A percentile compares a stretch with the other conserved stretches of the same genome.
Evolutionary conservation across 2,797 vertebrate species (phyloP).

Genomic region (Botia almorhae): DNA sequence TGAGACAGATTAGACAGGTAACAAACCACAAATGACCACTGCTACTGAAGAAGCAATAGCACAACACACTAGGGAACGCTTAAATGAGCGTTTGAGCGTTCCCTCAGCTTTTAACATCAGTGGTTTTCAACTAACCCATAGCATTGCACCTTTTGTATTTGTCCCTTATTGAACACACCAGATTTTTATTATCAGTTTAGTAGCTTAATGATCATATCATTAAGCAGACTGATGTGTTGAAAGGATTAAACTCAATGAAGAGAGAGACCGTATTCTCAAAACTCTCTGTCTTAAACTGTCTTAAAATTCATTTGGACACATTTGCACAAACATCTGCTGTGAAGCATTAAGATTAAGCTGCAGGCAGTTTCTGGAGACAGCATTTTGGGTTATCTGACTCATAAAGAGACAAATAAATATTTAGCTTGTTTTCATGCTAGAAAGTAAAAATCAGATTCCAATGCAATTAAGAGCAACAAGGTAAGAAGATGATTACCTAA

Average conservation of each 20-base stretch:
- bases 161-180: not conserved
- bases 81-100: too few species aligned
- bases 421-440: constrained; percentile 1
- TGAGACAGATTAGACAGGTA: too few species aligned
- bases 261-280: not conserved
- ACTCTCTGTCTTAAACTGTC: too few species aligned
- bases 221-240: constrained; percentile 41
- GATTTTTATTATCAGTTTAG: not conserved
- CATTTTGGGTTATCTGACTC: constrained; percentile 2
- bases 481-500: not conserved
- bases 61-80: too few species aligned
- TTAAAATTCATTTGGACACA: not conserved
- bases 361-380: not conserved
- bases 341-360: not conserved
- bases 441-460: not conserved
- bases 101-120: too few species aligned
- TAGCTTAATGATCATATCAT: too few species aligned
- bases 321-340: not conserved
- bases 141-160: not conserved
- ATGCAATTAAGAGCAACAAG: not conserved
- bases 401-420: not conserved
- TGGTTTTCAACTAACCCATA: not conserved
- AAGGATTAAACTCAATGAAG: constrained; percentile 22
- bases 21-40: too few species aligned
- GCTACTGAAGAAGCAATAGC: too few species aligned